These are phyloP conservation scores for Anagrus nilaparvatae DNA, from an alignment of 1,140 invertebrate genomes.

Conservation along the genomic window DNA sequence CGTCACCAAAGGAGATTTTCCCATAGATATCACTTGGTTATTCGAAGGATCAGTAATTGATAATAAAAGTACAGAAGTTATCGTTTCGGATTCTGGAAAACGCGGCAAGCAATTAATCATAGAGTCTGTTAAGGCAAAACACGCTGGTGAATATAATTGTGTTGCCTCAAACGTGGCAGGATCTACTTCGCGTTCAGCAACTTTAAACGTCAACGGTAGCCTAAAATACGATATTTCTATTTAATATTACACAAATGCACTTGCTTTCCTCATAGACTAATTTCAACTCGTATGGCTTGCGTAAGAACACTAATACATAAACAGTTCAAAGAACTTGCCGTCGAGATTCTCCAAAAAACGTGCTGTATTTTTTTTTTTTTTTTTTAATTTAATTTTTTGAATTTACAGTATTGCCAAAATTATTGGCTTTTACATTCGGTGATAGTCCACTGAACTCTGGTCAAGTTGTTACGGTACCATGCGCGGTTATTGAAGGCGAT, in stretches of 20 bases:
- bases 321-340: no score
- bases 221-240: no score
- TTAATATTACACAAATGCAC: no score
- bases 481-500: slow-evolving; percentile 43
- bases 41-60: slow-evolving; percentile 45
- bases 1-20: slow-evolving; percentile 53
- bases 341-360: no score
- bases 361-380: no score
- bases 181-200: slow-evolving; percentile 51
- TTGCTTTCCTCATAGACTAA: no score
- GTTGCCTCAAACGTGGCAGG: slow-evolving; percentile 56
- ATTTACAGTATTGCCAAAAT: slow-evolving; percentile 49
- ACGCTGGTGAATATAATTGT: slow-evolving; percentile 67
- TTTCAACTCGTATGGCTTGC: no score
- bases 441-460: slow-evolving; percentile 43
- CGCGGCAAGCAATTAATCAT: slow-evolving; percentile 61
- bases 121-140: slow-evolving; percentile 53
- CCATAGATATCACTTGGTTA: slow-evolving; percentile 51
- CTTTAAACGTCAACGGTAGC: slow-evolving; percentile 63
- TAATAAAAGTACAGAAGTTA: slow-evolving; percentile 45
- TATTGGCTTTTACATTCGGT: slow-evolving; percentile 51
- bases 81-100: slow-evolving; percentile 53
- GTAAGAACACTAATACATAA: no score
- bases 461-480: slow-evolving; percentile 43
- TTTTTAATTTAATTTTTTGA: no score